A percentile compares a stretch with the other conserved stretches of the same genome.
These are phyloP conservation scores for Bufotes viridis DNA, from an alignment of 2,797 vertebrate species.

Conservation along the genomic window DNA sequence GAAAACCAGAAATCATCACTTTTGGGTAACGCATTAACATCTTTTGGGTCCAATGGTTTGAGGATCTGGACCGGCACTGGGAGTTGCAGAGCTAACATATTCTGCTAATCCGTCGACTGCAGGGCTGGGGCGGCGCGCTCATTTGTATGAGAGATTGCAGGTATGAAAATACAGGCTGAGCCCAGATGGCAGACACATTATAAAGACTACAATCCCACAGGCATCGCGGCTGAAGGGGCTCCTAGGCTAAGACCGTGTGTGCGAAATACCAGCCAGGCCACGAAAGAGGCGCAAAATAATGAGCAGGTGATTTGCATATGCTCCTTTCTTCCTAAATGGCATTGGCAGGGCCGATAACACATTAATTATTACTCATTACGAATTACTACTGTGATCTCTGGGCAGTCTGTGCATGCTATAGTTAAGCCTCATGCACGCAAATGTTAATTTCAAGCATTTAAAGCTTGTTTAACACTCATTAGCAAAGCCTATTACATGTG, in stretches of 20 bases:
- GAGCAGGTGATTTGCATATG: background rate
- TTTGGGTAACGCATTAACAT: conserved; percentile 9
- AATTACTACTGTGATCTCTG: conserved; percentile 14
- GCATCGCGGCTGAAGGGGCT: background rate
- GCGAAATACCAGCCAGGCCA: background rate
- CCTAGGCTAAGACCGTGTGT: background rate
- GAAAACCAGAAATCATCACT: conserved; percentile 23
- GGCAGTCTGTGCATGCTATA: conserved; percentile 5
- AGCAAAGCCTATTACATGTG: conserved; percentile 16
- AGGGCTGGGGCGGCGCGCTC: background rate
- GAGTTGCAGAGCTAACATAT: conserved; percentile 19
- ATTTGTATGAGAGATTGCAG: background rate
- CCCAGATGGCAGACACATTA: conserved; percentile 7
- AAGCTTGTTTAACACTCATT: conserved; percentile 24
- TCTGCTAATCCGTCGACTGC: background rate
- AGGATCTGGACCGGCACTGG: conserved; percentile 20
- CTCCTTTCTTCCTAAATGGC: background rate
- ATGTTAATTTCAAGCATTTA: conserved; percentile 31
- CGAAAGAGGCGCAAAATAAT: background rate
- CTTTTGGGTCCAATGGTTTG: conserved; percentile 25
- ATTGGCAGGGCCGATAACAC: conserved; percentile 7
- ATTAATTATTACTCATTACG: conserved; percentile 12
- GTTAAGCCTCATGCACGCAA: conserved; percentile 1
- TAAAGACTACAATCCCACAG: background rate
- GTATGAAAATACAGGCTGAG: conserved; percentile 26